phyloP scores from a whole-genome alignment of 2,797 vertebrate species.

The Chelmon rostratus region DNA sequence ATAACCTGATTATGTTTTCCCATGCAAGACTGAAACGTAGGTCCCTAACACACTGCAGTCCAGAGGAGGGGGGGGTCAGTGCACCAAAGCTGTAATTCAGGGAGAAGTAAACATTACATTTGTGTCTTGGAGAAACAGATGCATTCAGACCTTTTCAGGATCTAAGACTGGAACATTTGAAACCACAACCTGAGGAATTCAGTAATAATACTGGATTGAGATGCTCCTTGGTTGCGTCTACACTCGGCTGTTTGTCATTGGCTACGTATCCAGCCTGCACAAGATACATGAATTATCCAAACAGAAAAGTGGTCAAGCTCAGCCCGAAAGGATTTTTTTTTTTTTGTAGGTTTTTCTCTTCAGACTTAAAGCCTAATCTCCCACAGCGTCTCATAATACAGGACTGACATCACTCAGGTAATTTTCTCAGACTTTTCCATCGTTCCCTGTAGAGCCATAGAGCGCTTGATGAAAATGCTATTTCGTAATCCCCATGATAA shows the following conservation, averaged over 20 bases:
- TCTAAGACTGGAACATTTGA: neutral
- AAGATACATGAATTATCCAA: neutral
- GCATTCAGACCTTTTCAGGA: slow-evolving; percentile 1
- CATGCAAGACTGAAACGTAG: neutral
- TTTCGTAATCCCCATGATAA: slow-evolving; percentile 54
- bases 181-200: neutral
- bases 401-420: slow-evolving; percentile 42
- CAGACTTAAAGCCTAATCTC: slow-evolving; percentile 24
- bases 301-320: neutral
- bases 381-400: slow-evolving; percentile 14
- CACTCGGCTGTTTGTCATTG: neutral
- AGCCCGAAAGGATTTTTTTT: neutral
- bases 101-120: neutral
- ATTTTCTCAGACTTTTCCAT: slow-evolving; percentile 28
- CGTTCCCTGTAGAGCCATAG: slow-evolving; percentile 38
- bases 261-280: neutral
- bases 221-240: neutral
- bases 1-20: neutral
- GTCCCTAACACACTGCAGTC: neutral
- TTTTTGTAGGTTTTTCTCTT: neutral
- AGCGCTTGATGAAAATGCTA: slow-evolving; percentile 48
- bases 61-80: neutral
- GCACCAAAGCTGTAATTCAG: neutral
- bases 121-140: neutral
- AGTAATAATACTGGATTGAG: neutral